Evolutionary conservation across 2,113 vertebrate genomes (phyloP).

Genomic region (Peromyscus polionotus): DNA sequence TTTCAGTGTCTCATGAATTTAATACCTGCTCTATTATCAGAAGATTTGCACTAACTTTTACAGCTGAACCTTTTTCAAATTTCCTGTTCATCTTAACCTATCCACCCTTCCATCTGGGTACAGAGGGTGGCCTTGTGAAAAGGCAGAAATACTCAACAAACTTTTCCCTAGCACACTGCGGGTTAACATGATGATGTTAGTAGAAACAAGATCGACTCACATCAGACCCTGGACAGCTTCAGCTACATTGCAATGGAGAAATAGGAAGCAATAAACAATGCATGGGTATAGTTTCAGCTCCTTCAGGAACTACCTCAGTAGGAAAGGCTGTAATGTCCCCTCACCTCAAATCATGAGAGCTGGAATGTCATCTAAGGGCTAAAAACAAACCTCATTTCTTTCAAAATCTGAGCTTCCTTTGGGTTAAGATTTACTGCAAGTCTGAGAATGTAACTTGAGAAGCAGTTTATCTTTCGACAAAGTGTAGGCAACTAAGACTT

Average conservation of each 20-base stretch:
- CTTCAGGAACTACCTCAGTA: neutral
- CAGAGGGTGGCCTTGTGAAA: conserved; percentile 24
- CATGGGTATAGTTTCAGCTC: neutral
- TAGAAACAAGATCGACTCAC: neutral
- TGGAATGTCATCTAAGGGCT: fast-evolving
- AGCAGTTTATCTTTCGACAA: neutral
- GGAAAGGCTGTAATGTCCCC: neutral
- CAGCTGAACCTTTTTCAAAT: conserved; percentile 66
- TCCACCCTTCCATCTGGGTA: conserved; percentile 8
- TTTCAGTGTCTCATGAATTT: conserved; percentile 70
- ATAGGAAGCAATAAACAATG: neutral
- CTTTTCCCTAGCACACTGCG: neutral
- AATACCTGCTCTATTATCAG: conserved; percentile 72
- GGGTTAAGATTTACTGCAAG: neutral
- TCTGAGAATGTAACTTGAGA: neutral
- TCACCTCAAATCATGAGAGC: neutral
- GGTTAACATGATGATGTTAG: neutral
- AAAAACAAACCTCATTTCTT: neutral
- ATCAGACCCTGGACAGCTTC: neutral
- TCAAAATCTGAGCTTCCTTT: neutral
- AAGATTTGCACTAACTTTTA: conserved; percentile 69
- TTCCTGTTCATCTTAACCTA: conserved; percentile 66
- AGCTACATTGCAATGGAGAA: neutral
- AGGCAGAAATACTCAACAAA: neutral
- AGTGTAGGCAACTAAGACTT: neutral